Evolutionary conservation across 2,888 invertebrate genomes (phyloP), one percentile per base, ranked within the genome.

Genomic region (Theodoxus fluviatilis): DNA sequence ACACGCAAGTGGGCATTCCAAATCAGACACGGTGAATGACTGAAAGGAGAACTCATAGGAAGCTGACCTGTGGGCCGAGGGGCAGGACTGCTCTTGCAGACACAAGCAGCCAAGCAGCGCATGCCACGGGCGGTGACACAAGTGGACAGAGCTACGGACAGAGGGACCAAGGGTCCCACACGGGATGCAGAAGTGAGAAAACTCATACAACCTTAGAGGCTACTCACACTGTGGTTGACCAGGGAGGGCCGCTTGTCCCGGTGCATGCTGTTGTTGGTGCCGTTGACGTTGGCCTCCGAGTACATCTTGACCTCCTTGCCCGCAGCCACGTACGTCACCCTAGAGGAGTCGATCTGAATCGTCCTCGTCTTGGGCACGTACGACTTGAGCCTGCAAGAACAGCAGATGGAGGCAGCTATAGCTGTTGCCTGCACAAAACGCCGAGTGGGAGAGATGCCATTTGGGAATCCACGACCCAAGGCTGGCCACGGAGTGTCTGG

Each of bases 261-360:
- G 69, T 79, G 80, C 9, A 83, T 77, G 33, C 84, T 83, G 74
- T 84, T 84, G 66, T 82, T 82, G 64, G 79, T 83, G 25, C 80
- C 84, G 74, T 84, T 84, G 66, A 82, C 81, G 66, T 79, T 84
- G 40, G 80, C 80, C 71, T 86, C 86, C 76, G 84, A 83, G 73
- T 84, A 86, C 49, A 87, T 82, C 75, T 85, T 87, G 4, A 87
- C 84, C 72, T 86, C 85, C 74, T 84, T 87, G 69, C 84, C 85
- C 38, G 84, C 83, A 67, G 84, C 81, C 71, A 80, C 78, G 72
- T 86, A 85, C 3, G 82, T 81, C 7, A 85, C 81, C 73, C 81
- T 83, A 7, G 81, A 77, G 3, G 80, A 78, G 69, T 85, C 83
- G 63, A 84, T 76, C 59, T 83, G 81, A 64, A 84, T 76, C 31